Conservation (phyloP, 1,140 invertebrate genomes). For the Dendroctonus ponderosae region DNA sequence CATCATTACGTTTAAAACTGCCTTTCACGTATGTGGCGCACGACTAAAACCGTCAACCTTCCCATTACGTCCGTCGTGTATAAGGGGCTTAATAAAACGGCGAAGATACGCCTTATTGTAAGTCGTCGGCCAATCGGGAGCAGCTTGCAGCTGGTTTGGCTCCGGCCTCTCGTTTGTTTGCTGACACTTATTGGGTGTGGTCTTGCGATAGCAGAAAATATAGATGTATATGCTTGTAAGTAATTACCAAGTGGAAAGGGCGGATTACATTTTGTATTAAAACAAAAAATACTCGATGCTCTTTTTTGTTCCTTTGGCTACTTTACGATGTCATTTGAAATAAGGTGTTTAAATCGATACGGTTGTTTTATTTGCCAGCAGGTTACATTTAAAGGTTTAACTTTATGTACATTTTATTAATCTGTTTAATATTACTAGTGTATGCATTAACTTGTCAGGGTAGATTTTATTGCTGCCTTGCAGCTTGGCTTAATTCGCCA, state of each 20-base stretch:
- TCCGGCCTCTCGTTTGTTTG: constrained; percentile 37
- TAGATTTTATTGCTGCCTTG: too few species aligned
- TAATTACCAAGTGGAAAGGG: constrained; percentile 23
- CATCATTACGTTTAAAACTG: constrained; percentile 25
- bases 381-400: constrained; percentile 12
- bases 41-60: constrained; percentile 29
- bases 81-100: constrained; percentile 39
- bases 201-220: constrained; percentile 30
- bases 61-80: constrained; percentile 33
- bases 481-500: too few species aligned
- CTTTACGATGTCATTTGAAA: constrained; percentile 25
- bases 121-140: constrained; percentile 35
- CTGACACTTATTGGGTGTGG: constrained; percentile 36
- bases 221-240: constrained; percentile 12
- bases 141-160: constrained; percentile 19
- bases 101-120: constrained; percentile 32
- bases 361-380: constrained; percentile 13
- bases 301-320: constrained; percentile 1
- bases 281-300: constrained; percentile 14
- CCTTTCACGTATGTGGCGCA: constrained; percentile 32
- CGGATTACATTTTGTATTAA: constrained; percentile 21
- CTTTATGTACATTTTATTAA: constrained; percentile 21
- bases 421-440: constrained; percentile 5
- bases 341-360: constrained; percentile 32
- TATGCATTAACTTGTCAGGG: constrained; percentile 7